Evolutionary conservation across 2,888 invertebrate species (phyloP).

Genomic region (Anthophora plumipes): DNA sequence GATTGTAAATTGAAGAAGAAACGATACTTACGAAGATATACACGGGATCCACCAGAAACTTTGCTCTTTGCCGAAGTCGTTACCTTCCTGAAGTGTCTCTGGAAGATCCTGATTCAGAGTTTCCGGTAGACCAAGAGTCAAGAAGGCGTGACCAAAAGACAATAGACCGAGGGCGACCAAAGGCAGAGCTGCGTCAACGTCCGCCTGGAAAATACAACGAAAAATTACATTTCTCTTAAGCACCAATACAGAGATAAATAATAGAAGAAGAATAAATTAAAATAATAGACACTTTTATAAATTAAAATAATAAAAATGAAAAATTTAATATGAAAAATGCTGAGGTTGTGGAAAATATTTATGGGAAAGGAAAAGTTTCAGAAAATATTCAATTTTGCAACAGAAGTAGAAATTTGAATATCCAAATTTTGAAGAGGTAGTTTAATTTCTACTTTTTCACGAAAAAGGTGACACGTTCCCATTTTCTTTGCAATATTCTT

Average conservation of each 20-base stretch:
- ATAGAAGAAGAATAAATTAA: too few relatives aligned
- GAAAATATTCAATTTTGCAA: too few relatives aligned
- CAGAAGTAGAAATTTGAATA: too few relatives aligned
- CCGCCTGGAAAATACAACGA: constrained; percentile 73
- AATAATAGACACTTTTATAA: too few relatives aligned
- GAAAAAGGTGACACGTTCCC: too few relatives aligned
- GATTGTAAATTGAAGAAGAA: not conserved
- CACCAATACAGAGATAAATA: not conserved
- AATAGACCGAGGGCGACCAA: constrained; percentile 91
- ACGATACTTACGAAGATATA: constrained; percentile 76
- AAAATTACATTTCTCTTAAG: not conserved
- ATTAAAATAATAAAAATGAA: too few relatives aligned
- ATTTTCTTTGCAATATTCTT: too few relatives aligned
- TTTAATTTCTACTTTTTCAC: too few relatives aligned
- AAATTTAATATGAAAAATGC: too few relatives aligned
- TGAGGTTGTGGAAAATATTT: too few relatives aligned
- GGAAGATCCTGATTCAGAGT: constrained; percentile 94
- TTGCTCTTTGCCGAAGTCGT: constrained; percentile 93
- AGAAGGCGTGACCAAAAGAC: constrained; percentile 90
- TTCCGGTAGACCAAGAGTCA: constrained; percentile 93
- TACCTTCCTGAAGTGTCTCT: constrained; percentile 93
- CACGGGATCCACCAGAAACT: constrained; percentile 92
- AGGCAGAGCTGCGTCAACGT: constrained; percentile 86
- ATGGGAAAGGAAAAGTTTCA: too few relatives aligned
- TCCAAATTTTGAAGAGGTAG: too few relatives aligned